Percentiles rank a stretch among this genome's conserved stretches.
Conservation (phyloP, 2,888 invertebrate genomes). For the Cartodere bifasciata region DNA sequence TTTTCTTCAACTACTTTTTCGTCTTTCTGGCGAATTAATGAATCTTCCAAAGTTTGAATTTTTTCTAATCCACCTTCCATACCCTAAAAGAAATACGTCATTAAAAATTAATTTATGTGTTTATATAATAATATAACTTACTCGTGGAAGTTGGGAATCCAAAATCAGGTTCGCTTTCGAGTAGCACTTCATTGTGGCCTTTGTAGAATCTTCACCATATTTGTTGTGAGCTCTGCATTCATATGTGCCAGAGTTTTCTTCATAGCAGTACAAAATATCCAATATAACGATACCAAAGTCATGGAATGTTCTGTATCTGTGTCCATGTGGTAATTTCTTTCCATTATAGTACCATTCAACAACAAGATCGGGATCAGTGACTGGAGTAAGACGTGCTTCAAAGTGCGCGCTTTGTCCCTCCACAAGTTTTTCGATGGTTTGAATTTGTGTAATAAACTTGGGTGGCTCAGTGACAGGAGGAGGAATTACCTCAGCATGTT, state of each 20-base stretch:
- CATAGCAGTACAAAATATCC: slow-evolving; percentile 91
- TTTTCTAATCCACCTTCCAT: slow-evolving; percentile 94
- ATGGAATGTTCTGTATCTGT: slow-evolving; percentile 93
- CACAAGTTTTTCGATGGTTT: slow-evolving; percentile 69
- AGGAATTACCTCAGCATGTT: slow-evolving; percentile 49
- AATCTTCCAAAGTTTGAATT: slow-evolving; percentile 84
- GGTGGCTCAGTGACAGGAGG: slow-evolving; percentile 70
- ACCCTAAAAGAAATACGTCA: slow-evolving; percentile 40
- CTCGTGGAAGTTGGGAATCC: slow-evolving; percentile 85
- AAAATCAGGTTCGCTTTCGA: slow-evolving; percentile 82
- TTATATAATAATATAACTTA: slow-evolving; percentile 31
- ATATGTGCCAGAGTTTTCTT: slow-evolving; percentile 89
- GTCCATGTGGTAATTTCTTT: slow-evolving; percentile 83
- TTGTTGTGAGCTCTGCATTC: slow-evolving; percentile 90
- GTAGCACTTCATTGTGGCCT: slow-evolving; percentile 71
- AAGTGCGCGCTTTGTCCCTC: slow-evolving; percentile 94
- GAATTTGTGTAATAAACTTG: slow-evolving; percentile 78
- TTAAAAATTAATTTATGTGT: not conserved
- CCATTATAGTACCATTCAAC: slow-evolving; percentile 95
- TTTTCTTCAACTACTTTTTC: slow-evolving; percentile 60
- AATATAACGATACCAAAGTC: slow-evolving; percentile 94
- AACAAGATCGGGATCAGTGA: slow-evolving; percentile 85
- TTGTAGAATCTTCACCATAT: slow-evolving; percentile 76
- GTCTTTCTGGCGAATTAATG: slow-evolving; percentile 65
- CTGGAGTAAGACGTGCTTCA: slow-evolving; percentile 84